phyloP scores from a whole-genome alignment of 2,113 vertebrate species.

The Mesembrinibis cayennensis region DNA sequence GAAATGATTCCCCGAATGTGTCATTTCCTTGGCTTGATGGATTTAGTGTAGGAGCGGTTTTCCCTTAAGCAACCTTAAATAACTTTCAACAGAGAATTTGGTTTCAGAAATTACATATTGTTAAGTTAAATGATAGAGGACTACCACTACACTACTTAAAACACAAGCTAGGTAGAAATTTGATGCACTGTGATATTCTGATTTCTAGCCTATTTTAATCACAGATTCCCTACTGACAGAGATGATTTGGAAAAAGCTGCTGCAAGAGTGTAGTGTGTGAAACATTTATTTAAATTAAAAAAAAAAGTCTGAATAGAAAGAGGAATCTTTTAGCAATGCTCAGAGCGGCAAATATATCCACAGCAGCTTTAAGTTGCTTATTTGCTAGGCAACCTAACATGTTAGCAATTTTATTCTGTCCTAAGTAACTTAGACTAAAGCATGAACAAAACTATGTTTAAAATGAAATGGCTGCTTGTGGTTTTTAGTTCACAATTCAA shows the following conservation, averaged over 20 bases:
- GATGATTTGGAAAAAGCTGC: not conserved
- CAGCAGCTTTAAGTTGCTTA: not conserved
- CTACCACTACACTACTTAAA: not conserved
- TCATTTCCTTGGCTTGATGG: conserved; percentile 7
- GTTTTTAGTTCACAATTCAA: not conserved
- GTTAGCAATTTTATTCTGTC: not conserved
- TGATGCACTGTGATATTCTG: not conserved
- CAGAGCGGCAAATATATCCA: not conserved
- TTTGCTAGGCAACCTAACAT: not conserved
- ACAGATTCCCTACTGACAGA: not conserved
- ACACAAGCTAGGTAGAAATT: not conserved
- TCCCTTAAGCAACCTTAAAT: not conserved
- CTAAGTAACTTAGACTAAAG: not conserved
- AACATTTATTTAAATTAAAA: not conserved
- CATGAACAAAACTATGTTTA: not conserved
- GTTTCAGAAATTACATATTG: not conserved
- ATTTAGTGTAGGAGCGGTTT: not conserved
- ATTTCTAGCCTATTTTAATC: not conserved
- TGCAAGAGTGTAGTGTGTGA: not conserved
- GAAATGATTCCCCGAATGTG: not conserved
- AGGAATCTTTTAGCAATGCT: not conserved
- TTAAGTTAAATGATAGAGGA: not conserved
- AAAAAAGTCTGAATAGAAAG: not conserved
- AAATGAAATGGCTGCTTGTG: not conserved
- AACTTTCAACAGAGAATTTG: not conserved